Evolutionary conservation across 2,888 invertebrate species (phyloP).

Genomic region (Noctua comes): DNA sequence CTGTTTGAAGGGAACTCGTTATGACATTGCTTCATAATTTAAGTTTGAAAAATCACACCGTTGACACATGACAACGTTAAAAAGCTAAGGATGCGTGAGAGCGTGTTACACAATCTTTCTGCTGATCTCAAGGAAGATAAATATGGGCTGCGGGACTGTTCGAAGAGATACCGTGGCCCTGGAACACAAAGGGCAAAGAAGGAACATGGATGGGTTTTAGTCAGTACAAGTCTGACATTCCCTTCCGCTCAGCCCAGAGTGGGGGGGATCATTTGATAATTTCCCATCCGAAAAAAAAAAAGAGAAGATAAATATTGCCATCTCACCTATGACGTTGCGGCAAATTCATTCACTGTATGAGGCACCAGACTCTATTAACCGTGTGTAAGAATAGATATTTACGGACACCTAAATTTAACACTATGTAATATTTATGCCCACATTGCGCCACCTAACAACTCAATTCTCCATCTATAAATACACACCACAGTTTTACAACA

Average conservation of each 20-base stretch:
- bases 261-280: too few relatives aligned
- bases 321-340: neutral
- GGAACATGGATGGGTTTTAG: too few relatives aligned
- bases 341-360: neutral
- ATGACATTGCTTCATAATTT: neutral
- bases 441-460: conserved; percentile 38
- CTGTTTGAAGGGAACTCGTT: neutral
- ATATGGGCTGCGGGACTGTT: too few relatives aligned
- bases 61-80: neutral
- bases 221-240: too few relatives aligned
- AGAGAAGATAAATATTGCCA: too few relatives aligned
- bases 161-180: too few relatives aligned
- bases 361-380: too few relatives aligned
- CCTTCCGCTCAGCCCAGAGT: too few relatives aligned
- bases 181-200: too few relatives aligned
- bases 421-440: neutral
- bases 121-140: neutral
- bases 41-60: neutral
- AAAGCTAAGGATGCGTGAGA: neutral
- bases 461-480: conserved; percentile 31
- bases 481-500: conserved; percentile 22
- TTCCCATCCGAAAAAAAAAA: too few relatives aligned
- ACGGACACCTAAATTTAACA: too few relatives aligned
- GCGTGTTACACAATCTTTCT: neutral
- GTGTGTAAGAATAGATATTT: too few relatives aligned